These are phyloP conservation scores for Podarcis lilfordi DNA, from an alignment of 2,797 vertebrate species.

Conservation along the genomic window DNA sequence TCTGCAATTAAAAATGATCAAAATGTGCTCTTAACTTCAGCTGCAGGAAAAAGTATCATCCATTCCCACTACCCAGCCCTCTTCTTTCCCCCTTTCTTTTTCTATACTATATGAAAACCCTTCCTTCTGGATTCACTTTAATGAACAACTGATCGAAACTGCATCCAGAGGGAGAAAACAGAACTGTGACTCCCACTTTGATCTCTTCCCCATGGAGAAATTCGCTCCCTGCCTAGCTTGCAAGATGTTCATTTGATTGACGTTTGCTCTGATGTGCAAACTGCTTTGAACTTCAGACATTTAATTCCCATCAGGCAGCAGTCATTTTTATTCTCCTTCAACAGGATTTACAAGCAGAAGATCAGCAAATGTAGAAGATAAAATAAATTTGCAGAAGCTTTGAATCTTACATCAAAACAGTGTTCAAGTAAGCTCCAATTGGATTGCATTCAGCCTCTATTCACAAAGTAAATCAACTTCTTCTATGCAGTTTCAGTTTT, in stretches of 20 bases:
- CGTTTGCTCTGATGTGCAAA: constrained; percentile 90
- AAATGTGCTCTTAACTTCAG: constrained; percentile 61
- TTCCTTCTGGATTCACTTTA: constrained; percentile 81
- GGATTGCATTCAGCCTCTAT: constrained; percentile 78
- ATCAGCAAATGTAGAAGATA: constrained; percentile 88
- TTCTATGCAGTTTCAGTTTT: constrained; percentile 60
- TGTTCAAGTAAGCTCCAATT: constrained; percentile 78
- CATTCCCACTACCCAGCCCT: not conserved
- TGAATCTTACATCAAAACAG: constrained; percentile 91
- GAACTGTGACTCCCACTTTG: constrained; percentile 86
- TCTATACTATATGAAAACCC: constrained; percentile 50
- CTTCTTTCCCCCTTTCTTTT: constrained; percentile 33
- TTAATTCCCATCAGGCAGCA: constrained; percentile 90
- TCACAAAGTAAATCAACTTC: constrained; percentile 83
- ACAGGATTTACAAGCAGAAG: constrained; percentile 89
- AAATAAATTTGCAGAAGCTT: constrained; percentile 91
- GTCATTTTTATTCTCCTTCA: constrained; percentile 95
- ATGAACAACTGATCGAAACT: constrained; percentile 82
- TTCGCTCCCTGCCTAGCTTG: constrained; percentile 77
- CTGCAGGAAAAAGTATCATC: constrained; percentile 61
- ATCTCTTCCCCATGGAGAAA: constrained; percentile 81
- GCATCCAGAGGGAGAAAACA: constrained; percentile 82
- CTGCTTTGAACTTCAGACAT: constrained; percentile 93
- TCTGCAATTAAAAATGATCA: constrained; percentile 58
- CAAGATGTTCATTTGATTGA: constrained; percentile 86